These are phyloP conservation scores for Sturnus vulgaris DNA, from an alignment of 2,113 vertebrate species.

Conservation along the genomic window DNA sequence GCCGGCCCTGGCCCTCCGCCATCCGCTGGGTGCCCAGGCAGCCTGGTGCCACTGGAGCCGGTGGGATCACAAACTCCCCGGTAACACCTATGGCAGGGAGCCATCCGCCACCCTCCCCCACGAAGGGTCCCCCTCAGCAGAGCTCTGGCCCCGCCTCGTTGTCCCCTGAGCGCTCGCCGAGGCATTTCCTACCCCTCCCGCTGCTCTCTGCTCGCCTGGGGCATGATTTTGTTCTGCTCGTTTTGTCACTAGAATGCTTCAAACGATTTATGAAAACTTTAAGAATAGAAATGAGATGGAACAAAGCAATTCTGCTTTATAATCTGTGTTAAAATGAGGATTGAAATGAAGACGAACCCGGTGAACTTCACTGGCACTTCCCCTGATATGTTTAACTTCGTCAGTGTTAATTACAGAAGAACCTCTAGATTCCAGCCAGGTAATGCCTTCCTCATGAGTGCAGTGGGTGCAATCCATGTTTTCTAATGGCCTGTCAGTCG, in stretches of 20 bases:
- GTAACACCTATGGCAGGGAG: no score
- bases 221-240: accelerated
- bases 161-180: not conserved
- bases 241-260: not conserved
- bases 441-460: not conserved
- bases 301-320: not conserved
- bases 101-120: accelerated
- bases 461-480: not conserved
- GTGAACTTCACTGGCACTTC: not conserved
- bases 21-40: accelerated
- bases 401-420: not conserved
- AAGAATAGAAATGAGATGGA: not conserved
- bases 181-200: accelerated
- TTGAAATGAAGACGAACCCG: no score
- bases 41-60: not conserved
- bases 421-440: no score
- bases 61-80: not conserved
- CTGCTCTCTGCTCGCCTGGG: no score
- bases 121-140: not conserved
- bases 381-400: not conserved
- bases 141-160: accelerated
- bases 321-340: accelerated
- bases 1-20: no score
- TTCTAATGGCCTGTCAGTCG: not conserved
- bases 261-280: not conserved